Evolutionary conservation across 2,113 vertebrate genomes (phyloP).

Genomic region (Procavia capensis): DNA sequence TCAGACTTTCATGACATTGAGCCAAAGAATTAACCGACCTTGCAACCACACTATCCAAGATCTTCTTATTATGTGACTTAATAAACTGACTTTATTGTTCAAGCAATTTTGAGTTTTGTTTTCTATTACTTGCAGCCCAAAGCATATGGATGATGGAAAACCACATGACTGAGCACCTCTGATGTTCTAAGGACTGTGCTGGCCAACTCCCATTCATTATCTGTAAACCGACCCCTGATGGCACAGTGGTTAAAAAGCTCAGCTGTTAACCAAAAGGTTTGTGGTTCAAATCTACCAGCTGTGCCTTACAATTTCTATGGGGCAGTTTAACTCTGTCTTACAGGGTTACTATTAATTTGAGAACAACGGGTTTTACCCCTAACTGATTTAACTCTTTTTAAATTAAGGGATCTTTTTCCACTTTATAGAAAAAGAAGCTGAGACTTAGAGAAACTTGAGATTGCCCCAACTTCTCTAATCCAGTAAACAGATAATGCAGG

Average conservation of each 20-base stretch:
- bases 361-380: neutral
- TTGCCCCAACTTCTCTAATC: neutral
- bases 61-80: neutral
- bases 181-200: neutral
- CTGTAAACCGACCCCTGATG: neutral
- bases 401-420: neutral
- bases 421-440: neutral
- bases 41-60: neutral
- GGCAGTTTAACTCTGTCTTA: too few species aligned
- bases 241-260: too few species aligned
- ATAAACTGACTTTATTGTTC: neutral
- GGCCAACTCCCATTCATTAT: neutral
- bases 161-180: neutral
- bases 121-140: neutral
- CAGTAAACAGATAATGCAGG: neutral
- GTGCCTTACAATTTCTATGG: too few species aligned
- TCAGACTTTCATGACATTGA: neutral
- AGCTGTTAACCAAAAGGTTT: too few species aligned
- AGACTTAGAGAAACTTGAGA: neutral
- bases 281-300: too few species aligned
- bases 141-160: neutral
- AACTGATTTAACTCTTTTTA: neutral
- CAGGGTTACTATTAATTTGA: too few species aligned
- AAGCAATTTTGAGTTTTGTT: neutral
- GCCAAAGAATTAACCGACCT: neutral